Evolutionary conservation across 23 tunicate genomes (phyloP), one percentile per base, ranked within the genome.

Genomic region (Pegea sp.): DNA sequence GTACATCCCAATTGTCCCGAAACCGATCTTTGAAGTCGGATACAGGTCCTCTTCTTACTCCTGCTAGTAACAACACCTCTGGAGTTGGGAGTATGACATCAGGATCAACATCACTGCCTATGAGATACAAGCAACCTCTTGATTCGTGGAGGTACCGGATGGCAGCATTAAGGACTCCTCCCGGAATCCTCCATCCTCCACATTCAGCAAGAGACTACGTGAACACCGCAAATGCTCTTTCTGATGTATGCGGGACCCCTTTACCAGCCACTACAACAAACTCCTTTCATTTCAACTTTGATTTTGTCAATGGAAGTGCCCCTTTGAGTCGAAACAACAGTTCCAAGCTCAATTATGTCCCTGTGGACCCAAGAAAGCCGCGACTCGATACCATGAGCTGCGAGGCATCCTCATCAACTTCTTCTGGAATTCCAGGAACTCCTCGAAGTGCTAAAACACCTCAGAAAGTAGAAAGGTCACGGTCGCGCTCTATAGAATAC

Each of bases 341-440:
- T 46, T 32, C 56, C 13, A 49, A 59, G 34, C 59, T 76, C 44
- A 67, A 76, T 60, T 68, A 67, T 24, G 69, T 56, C 19, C 69
- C 69, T 31, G 74, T 76, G 11, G 24, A 20, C 56, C 23, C 22
- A 22, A 48, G 44, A 22, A 51, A 52, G 44, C 16, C 46, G 13
- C 46, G 46, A 16, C 11, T 38, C 46, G 46, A 38, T 16, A 38
- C 46, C 13, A 11, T 16, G 46, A 16, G 46, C 11, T 11, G 46
- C 46, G 95, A 73, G 52, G 77, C 55, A 8, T 64, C 70, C 22
- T 70, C 78, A 7, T 84, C 95, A 24, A 66, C 95, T 5, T 84
- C 95, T 13, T 84, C 95, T 19, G 95, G 95, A 3, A 64, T 84
- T 28, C 79, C 84, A 3, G 95, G 95, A 3, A 84, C 95, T 44